phyloP scores from a whole-genome alignment of 30 jellyfish, hydroid and myxozoan genomes.

The Catostylus mosaicus region DNA sequence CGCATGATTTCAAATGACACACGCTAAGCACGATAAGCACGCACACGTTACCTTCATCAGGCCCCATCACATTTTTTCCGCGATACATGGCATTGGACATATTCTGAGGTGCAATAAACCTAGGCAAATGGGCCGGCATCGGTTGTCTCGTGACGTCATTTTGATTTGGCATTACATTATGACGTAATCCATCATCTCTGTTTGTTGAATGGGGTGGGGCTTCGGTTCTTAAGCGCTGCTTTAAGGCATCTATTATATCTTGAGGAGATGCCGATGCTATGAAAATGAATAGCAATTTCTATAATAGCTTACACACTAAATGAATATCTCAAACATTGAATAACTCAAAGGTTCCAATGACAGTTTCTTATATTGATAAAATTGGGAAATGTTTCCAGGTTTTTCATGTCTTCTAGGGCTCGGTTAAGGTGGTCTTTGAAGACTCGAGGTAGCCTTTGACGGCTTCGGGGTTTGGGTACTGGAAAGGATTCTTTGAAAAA shows the following conservation, averaged over 20 bases:
- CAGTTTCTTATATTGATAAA: too few relatives aligned
- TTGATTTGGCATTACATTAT: background rate
- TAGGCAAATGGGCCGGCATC: slow-evolving; percentile 17
- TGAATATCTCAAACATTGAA: too few relatives aligned
- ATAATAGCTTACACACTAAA: too few relatives aligned
- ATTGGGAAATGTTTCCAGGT: too few relatives aligned
- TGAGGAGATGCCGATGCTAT: slow-evolving; percentile 63
- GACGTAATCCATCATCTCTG: background rate
- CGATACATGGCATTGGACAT: background rate
- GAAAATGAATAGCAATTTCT: background rate
- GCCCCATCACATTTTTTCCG: background rate
- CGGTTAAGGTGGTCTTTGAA: too few relatives aligned
- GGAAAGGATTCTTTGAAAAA: too few relatives aligned
- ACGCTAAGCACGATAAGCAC: slow-evolving; percentile 16
- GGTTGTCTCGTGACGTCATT: background rate
- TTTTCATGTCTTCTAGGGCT: too few relatives aligned
- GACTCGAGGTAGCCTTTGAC: too few relatives aligned
- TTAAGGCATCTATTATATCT: slow-evolving; percentile 65
- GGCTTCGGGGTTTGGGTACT: too few relatives aligned
- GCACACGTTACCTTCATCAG: slow-evolving; percentile 70
- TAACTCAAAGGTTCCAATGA: too few relatives aligned
- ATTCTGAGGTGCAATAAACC: slow-evolving; percentile 7
- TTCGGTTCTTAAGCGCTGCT: slow-evolving; percentile 42
- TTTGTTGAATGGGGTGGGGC: background rate
- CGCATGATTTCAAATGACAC: background rate